Percentiles rank a stretch among this genome's conserved stretches.
These are phyloP conservation scores for Geotrypetes seraphini DNA, from an alignment of 2,797 vertebrate genomes.

Conservation along the genomic window DNA sequence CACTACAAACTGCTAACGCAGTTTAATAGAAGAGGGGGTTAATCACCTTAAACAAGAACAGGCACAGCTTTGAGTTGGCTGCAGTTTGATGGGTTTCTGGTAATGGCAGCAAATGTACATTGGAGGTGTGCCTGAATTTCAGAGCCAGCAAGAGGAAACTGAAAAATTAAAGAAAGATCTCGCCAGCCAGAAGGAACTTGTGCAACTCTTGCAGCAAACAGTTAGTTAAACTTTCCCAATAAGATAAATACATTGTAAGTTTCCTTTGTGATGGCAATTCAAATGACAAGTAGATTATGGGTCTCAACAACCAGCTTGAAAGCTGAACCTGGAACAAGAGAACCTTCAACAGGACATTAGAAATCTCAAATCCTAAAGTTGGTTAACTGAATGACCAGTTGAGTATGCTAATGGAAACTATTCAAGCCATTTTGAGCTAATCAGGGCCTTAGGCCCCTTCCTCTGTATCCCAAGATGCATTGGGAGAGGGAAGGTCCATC, in stretches of 20 bases:
- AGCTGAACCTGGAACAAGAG: slow-evolving; percentile 76
- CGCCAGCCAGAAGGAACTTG: slow-evolving; percentile 85
- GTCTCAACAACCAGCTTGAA: slow-evolving; percentile 77
- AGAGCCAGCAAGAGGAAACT: slow-evolving; percentile 81
- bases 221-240: slow-evolving; percentile 82
- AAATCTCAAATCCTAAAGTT: slow-evolving; percentile 72
- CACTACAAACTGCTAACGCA: too few relatives aligned
- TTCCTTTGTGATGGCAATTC: slow-evolving; percentile 39
- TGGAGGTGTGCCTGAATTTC: slow-evolving; percentile 67
- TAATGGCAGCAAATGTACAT: slow-evolving; percentile 42
- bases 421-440: too few relatives aligned
- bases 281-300: slow-evolving; percentile 65
- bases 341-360: slow-evolving; percentile 73
- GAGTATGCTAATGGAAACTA: slow-evolving; percentile 92
- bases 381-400: slow-evolving; percentile 82
- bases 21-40: too few relatives aligned
- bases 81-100: slow-evolving; percentile 43
- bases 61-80: slow-evolving; percentile 48
- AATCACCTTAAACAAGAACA: slow-evolving; percentile 51
- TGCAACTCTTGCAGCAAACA: slow-evolving; percentile 89
- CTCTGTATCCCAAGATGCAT: too few relatives aligned
- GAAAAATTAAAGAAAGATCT: slow-evolving; percentile 71
- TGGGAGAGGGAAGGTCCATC: too few relatives aligned
- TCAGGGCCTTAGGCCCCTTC: too few relatives aligned
- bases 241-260: slow-evolving; percentile 57